Base-by-base conservation (phyloP, 2,113 vertebrate species). In the Fukomys damarensis region DNA sequence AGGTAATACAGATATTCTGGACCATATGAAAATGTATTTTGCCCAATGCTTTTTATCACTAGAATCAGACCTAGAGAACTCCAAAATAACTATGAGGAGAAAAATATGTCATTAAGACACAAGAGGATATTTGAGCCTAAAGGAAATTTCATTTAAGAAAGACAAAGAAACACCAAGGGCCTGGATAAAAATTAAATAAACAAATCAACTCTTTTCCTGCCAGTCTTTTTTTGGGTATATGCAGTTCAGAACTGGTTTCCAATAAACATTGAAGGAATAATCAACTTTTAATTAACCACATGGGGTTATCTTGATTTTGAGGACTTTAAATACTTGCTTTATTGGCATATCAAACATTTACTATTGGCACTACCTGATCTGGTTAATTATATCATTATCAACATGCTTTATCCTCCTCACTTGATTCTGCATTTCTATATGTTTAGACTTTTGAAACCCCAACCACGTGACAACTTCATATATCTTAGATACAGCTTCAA, bases 211-310 rank as follows among this genome's bases (percentile, higher is more conserved):
- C 7, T 58, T 77, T 30, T 74, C 41, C 70, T 54, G 7, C 11
- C 76, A 74, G 2, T 49, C 43, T 91, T 90, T 96, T 66, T 66
- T 46, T 52, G 56, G 41, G 74, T 20, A 32, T 5, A 77, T 76
- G 79, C 7, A 91, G 13, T n/a, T 94, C 43, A 94, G 38, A 95
- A 96, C 52, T 32, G 17, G 52, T 77, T 96, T 94, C 61, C 56
- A 93, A 93, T 87, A 89, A 96, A 24, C 63, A 86, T 6, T 89
- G 86, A 93, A 66, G 93, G 63, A 93, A 82, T 91, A 63, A 94
- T 76, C 63, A 96, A 96, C 28, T 59, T 94, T 96, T 93, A 97
- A 94, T 95, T 95, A 95, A 80, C 89, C 61, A 38, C 11, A 9
- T 17, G 22, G 41, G 52, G 84, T 89, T 94, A 93, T 85, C 41